A percentile compares a stretch with the other conserved stretches of the same genome.
Evolutionary conservation across 2,888 invertebrate genomes (phyloP).

Genomic region (Yponomeuta sedellus): DNA sequence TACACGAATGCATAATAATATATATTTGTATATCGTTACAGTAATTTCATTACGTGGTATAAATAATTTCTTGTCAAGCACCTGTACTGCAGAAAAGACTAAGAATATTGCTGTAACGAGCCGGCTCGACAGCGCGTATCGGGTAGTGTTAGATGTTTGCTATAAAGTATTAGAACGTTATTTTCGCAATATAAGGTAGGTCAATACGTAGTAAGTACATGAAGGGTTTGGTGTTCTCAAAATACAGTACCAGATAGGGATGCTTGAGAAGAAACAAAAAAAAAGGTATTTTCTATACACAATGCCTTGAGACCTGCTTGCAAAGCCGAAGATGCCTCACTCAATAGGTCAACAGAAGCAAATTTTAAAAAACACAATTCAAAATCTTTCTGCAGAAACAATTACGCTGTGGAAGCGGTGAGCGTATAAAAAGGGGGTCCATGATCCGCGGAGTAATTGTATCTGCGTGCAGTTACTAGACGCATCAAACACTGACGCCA

Average conservation of each 20-base stretch:
- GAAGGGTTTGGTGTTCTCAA: background rate
- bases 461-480: slow-evolving; percentile 60
- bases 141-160: background rate
- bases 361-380: slow-evolving; percentile 62
- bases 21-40: slow-evolving; percentile 73
- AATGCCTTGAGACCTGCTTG: slow-evolving; percentile 67
- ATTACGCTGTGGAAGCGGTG: slow-evolving; percentile 71
- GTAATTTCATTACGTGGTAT: slow-evolving; percentile 76
- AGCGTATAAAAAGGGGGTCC: slow-evolving; percentile 71
- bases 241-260: slow-evolving; percentile 33
- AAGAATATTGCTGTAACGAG: slow-evolving; percentile 12
- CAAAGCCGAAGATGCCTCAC: slow-evolving; percentile 63
- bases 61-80: slow-evolving; percentile 69
- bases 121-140: slow-evolving; percentile 12
- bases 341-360: slow-evolving; percentile 63
- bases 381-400: slow-evolving; percentile 59
- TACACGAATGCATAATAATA: slow-evolving; percentile 77
- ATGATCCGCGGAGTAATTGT: slow-evolving; percentile 72
- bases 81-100: slow-evolving; percentile 41
- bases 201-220: background rate
- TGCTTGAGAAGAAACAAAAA: slow-evolving; percentile 65
- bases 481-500: slow-evolving; percentile 69
- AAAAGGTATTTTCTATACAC: slow-evolving; percentile 74
- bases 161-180: background rate
- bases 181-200: background rate